Evolutionary conservation across 2,888 invertebrate genomes (phyloP), one percentile per base, ranked within the genome.

Genomic region (Alsophila aescularia): DNA sequence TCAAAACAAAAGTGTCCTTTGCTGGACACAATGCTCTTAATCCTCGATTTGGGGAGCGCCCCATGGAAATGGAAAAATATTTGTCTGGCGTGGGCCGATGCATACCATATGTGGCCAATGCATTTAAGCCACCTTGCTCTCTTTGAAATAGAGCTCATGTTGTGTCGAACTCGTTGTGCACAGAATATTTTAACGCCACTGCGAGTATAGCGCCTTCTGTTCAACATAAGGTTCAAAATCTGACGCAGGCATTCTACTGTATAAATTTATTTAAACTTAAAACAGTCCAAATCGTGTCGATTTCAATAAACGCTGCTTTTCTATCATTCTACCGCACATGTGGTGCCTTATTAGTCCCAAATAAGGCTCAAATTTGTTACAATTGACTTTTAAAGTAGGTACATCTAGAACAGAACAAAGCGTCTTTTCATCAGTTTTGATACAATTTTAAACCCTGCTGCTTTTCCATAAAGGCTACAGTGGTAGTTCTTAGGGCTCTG

Each of bases 31-130:
- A 75, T 73, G 70, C 77, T 72, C 78, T 81, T 87, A 87, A 89
- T 87, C 85, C 87, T 77, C 85, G 72, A 79, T 84, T 83, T 77
- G 77, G 79, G 75, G 76, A 72, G 81, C 71, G 21, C 75, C 76
- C 75, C 60, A 77, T 79, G 83, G 73, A 85, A 90, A 90, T 88
- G 85, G 85, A 87, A 90, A 90, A 89, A 90, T 90, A 90, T 90
- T 88, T 86, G 90, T 90, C 90, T 90, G 90, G 80, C 31, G 34
- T 18, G 16, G 16, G 14, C n/a, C 45, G 24, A 36, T 44, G 50
- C 45, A 34, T 15, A 8, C 32, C 64, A 72, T 61, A 71, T 63
- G 69, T 60, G 37, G 37, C 24, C 34, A 37, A 6, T 27, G 27
- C 21, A 42, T 21, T 50, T 18, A 39, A 29, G 31, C 34, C 35